Conservation (phyloP, 2,113 vertebrate genomes). For the Taurulus bubalis region DNA sequence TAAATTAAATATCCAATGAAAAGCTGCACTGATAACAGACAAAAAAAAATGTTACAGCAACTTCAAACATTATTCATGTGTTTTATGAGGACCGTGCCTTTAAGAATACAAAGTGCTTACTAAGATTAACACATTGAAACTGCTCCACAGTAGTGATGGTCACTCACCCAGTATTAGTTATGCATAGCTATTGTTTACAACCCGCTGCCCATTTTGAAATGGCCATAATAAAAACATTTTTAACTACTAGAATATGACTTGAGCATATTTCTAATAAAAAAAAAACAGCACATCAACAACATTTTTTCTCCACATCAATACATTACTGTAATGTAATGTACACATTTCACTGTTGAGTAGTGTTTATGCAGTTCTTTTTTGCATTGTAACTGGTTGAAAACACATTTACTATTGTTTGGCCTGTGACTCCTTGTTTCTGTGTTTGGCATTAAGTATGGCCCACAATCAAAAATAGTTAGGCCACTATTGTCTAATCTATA, state of each 20-base stretch:
- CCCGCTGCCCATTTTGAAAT: background rate
- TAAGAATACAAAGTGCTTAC: background rate
- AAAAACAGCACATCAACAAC: background rate
- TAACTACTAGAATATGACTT: background rate
- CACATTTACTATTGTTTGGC: too few relatives aligned
- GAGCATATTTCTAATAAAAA: background rate
- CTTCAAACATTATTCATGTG: background rate
- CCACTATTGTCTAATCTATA: background rate
- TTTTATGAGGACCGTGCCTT: background rate
- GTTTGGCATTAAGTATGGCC: too few relatives aligned
- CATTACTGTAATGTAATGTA: background rate
- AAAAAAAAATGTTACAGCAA: background rate
- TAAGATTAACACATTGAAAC: background rate
- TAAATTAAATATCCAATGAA: background rate
- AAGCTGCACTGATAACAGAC: background rate
- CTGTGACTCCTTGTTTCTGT: too few relatives aligned
- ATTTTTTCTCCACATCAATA: background rate
- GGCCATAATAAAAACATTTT: background rate
- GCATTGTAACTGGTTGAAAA: too few relatives aligned
- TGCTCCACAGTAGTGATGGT: background rate
- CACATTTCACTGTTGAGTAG: background rate
- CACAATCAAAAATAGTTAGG: too few relatives aligned
- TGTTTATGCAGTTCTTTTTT: background rate
- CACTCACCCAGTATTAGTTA: background rate
- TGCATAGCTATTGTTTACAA: background rate